Percentiles rank a stretch among this genome's conserved stretches.
Conservation (phyloP, 2,113 vertebrate species). For the Geothlypis trichas region DNA sequence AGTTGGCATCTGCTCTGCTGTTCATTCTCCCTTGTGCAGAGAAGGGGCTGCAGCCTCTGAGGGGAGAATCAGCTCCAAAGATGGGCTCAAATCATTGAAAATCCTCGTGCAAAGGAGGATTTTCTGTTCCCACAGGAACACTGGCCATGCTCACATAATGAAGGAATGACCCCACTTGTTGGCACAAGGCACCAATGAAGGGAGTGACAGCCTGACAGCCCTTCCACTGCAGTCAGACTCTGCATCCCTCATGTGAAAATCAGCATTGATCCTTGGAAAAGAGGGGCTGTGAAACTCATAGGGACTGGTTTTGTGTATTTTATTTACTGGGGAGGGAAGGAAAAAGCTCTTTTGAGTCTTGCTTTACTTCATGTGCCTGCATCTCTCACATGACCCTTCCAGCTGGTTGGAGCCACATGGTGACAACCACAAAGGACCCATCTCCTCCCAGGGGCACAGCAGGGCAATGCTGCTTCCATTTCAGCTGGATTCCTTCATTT, state of each 20-base stretch:
- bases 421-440: not conserved
- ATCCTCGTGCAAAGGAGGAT: not conserved
- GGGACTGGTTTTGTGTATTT: not conserved
- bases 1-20: not conserved
- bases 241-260: rapidly evolving
- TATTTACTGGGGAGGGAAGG: not conserved
- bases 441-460: not conserved
- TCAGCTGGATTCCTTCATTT: not conserved
- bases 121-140: not conserved
- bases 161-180: not conserved
- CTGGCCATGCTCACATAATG: rapidly evolving
- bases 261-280: not conserved
- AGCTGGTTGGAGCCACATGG: not conserved
- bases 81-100: not conserved
- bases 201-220: not conserved
- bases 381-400: not conserved
- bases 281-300: not conserved
- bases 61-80: not conserved
- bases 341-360: not conserved
- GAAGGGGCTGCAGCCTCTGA: not conserved
- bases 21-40: not conserved
- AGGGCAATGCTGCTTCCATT: not conserved
- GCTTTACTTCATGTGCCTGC: not conserved
- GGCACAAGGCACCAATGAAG: not conserved
- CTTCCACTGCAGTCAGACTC: not conserved